Evolutionary conservation across 2,888 invertebrate species (phyloP), one percentile per base, ranked within the genome.

Genomic region (Orthonevra nobilis): DNA sequence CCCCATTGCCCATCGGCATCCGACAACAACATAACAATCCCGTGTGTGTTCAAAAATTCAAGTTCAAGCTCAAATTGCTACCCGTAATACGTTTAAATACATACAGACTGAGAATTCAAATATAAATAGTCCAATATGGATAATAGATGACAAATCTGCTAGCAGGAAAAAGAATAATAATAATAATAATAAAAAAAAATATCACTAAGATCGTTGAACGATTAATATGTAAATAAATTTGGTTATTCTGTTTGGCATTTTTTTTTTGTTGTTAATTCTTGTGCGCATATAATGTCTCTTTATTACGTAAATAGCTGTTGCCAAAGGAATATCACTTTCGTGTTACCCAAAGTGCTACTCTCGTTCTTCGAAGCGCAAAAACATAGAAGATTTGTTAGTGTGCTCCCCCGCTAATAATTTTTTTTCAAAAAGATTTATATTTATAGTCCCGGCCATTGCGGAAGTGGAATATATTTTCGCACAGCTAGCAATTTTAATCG

Each of bases 391-490:
- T n/a, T n/a, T n/a, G n/a, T 50, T 26, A n/a, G 4, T n/a, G n/a
- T n/a, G n/a, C n/a, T n/a, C n/a, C n/a, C n/a, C n/a, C 6, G 26
- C 19, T 30, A 50, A 12, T 36, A 40, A 58, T 28, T 40, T 10
- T 19, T 28, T 5, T 46, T 10, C n/a, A n/a, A n/a, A n/a, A n/a
- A n/a, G n/a, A n/a, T 19, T 20, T 14, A 5, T 54, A 52, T 58
- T 75, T 58, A 64, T 77, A 77, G 64, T 44, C n/a, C 46, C 17
- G n/a, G 40, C 46, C 56, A 40, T 70, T 77, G 64, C 77, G 77
- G 77, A 77, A 77, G 58, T 72, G 52, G 40, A 64, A 61, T 34
- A 58, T 61, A 40, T 58, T 50, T 56, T 52, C n/a, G 40, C 50
- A 12, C 30, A 30, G 40, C 32, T 70, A 58, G 48, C 14, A 7